Evolutionary conservation across 2,888 invertebrate genomes (phyloP).

Genomic region (Rhingia campestris): DNA sequence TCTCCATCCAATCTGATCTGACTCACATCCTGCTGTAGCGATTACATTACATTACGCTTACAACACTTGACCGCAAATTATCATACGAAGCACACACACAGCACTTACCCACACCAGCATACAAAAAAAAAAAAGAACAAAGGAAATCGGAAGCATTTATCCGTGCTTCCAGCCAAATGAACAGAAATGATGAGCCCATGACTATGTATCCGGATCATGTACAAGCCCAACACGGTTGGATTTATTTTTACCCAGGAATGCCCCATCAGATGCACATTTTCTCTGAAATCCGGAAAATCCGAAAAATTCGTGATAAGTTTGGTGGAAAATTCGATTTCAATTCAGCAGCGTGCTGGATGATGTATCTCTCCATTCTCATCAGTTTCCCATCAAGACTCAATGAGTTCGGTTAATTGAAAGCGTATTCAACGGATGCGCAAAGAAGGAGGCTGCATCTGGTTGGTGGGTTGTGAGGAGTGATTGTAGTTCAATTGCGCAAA

Average conservation of each 20-base stretch:
- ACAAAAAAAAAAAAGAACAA: not conserved
- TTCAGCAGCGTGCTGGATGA: slow-evolving; percentile 2
- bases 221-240: slow-evolving; percentile 45
- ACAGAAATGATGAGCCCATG: slow-evolving; percentile 27
- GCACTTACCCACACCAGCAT: not conserved
- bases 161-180: slow-evolving; percentile 59
- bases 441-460: too few relatives aligned
- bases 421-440: too few relatives aligned
- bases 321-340: not conserved
- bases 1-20: too few relatives aligned
- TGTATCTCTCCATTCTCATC: slow-evolving; percentile 42
- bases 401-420: too few relatives aligned
- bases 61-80: slow-evolving; percentile 52
- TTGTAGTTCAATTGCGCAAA: too few relatives aligned
- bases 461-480: too few relatives aligned
- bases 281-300: not conserved
- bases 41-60: slow-evolving; percentile 25
- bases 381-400: slow-evolving; percentile 12
- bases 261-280: slow-evolving; percentile 12
- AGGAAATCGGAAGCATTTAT: slow-evolving; percentile 20
- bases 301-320: not conserved
- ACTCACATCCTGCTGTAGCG: not conserved
- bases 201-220: not conserved
- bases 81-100: not conserved
- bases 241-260: slow-evolving; percentile 22